A percentile compares a stretch with the other conserved stretches of the same genome.
Evolutionary conservation across 2,888 invertebrate genomes (phyloP).

Genomic region (Tubulanus polymorphus): DNA sequence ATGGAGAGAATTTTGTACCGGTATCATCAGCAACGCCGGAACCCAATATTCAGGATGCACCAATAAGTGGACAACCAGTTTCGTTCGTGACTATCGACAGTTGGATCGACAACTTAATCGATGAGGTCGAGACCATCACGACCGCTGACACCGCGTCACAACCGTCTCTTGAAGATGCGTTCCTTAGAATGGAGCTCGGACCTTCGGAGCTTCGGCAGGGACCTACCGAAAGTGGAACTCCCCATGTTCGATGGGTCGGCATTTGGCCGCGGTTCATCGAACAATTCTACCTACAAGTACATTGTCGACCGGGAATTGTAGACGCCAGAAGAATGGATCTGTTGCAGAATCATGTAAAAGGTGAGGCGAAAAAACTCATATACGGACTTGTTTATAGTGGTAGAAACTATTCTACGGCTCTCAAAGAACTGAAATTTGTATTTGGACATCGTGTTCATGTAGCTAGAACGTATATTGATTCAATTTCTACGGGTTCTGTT

Average conservation of each 20-base stretch:
- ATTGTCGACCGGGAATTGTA: neutral
- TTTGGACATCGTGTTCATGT: neutral
- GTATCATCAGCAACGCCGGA: too few relatives aligned
- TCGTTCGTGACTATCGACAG: too few relatives aligned
- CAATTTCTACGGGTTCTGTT: neutral
- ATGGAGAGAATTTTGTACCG: too few relatives aligned
- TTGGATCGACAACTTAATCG: too few relatives aligned
- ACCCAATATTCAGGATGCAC: too few relatives aligned
- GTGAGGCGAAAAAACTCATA: neutral
- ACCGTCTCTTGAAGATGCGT: too few relatives aligned
- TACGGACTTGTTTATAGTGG: neutral
- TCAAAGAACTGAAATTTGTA: neutral
- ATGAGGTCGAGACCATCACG: too few relatives aligned
- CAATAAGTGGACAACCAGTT: too few relatives aligned
- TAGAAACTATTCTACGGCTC: neutral
- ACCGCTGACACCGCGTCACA: too few relatives aligned
- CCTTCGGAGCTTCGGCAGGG: too few relatives aligned
- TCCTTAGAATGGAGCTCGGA: too few relatives aligned
- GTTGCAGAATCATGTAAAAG: neutral
- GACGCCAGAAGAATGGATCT: slow-evolving; percentile 1
- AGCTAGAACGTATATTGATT: neutral
- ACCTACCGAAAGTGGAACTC: neutral
- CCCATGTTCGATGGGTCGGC: neutral
- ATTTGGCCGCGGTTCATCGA: neutral
- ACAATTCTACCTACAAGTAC: neutral